Base-by-base conservation (phyloP, 2,113 vertebrate species). In the Ochotona princeps region DNA sequence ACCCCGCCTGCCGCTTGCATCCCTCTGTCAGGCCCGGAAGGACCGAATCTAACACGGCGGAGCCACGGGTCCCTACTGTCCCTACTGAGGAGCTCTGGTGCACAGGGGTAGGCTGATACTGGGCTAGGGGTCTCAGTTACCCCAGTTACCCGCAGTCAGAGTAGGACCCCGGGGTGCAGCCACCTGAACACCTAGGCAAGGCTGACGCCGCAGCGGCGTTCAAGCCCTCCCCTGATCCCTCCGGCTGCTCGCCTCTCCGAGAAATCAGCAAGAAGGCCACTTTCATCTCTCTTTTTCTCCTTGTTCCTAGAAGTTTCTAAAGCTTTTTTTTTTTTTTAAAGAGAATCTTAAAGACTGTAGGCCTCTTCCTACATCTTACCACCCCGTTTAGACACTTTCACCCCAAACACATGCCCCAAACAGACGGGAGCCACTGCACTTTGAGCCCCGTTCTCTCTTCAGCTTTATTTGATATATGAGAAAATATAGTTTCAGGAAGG, bases 401-500 rank as follows among this genome's bases (percentile, higher is more conserved):
- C 73, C 90, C 84, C 38, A 44, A 89, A 26, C 26, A 51, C 61
- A 60, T 86, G 84, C 82, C 90, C 93, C 84, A 93, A 72, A 94
- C 78, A 96, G 87, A 97, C 78, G 94, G 94, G 89, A 95, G 51
- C 83, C 49, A 7, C 70, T 74, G 87, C 72, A 38, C 81, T 74
- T 93, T 95, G 65, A 87, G 35, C 95, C 94, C 95, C 96, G 60
- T 90, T 87, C 49, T 96, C 81, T 90, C 96, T 96, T 96, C 35
- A 82, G 84, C 87, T 98, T 98, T 98, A 98, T 98, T 98, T 96
- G 96, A 57, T 97, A 57, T 97, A 97, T 96, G 97, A 97, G 96
- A 98, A 98, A 98, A 97, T 96, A 98, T 98, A 98, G 97, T 98
- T 98, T 97, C 98, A 90, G 96, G 92, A 92, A 89, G 93, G 93